Conservation (phyloP, 2,888 invertebrate genomes). For the Pocota personata region DNA sequence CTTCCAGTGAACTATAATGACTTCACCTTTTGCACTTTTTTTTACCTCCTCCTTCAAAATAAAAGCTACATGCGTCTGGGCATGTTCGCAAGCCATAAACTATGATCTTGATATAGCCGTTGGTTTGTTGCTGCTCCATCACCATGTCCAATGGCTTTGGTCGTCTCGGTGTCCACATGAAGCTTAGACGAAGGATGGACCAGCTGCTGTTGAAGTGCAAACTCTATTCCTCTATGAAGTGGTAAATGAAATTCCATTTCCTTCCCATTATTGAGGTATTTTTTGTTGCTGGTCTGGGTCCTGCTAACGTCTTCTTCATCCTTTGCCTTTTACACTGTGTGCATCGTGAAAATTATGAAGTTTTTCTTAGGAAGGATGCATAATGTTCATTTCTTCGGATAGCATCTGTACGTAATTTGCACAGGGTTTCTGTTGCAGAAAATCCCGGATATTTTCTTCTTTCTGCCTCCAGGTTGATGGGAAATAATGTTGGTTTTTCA, state of each 20-base stretch:
- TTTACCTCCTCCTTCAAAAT: background rate
- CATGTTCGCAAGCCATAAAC: conserved; percentile 72
- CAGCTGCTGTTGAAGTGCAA: conserved; percentile 58
- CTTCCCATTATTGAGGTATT: conserved; percentile 59
- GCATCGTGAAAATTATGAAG: conserved; percentile 37
- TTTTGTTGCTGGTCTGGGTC: conserved; percentile 24
- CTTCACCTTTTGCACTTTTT: conserved; percentile 34
- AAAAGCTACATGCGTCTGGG: conserved; percentile 65
- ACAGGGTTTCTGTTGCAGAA: background rate
- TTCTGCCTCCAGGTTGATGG: background rate
- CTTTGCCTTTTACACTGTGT: background rate
- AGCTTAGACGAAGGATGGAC: conserved; percentile 6
- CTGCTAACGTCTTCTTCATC: conserved; percentile 11
- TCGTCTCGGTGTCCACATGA: conserved; percentile 29
- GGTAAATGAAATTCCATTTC: conserved; percentile 73
- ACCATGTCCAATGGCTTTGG: conserved; percentile 45
- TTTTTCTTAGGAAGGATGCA: conserved; percentile 41
- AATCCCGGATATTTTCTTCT: conserved; percentile 14
- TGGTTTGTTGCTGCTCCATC: conserved; percentile 40
- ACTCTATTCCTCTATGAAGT: conserved; percentile 58
- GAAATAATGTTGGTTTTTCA: conserved; percentile 34
- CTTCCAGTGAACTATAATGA: conserved; percentile 58
- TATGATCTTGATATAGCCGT: conserved; percentile 51
- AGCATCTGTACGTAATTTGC: conserved; percentile 63
- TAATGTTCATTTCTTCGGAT: conserved; percentile 38